Evolutionary conservation across 2,113 vertebrate genomes (phyloP), one percentile per base, ranked within the genome.

Genomic region (Channa argus): DNA sequence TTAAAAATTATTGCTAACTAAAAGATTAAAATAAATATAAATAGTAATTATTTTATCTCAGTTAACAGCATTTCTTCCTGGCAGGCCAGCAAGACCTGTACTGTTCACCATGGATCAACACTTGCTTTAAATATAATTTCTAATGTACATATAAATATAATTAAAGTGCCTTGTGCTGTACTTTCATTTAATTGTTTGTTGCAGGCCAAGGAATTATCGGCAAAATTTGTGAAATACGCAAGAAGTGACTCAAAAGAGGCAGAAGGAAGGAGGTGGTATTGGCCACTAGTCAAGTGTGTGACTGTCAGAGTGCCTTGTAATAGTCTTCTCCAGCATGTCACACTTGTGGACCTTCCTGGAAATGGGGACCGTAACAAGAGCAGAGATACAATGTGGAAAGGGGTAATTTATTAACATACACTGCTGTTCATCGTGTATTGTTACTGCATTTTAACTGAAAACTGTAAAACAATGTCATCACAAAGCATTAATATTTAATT

Each of bases 311-410:
- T 91, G 34, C 89, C 85, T 0, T 3, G 44, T 1, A 74, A 53
- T 13, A 45, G 60, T 1, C 37, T 86, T 58, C 87, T 85, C 0
- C 63, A 69, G 63, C 68, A 84, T 8, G 61, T 90, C 63, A 86
- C 81, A 54, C 38, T 87, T 39, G 86, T 89, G 67, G 89, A 91
- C 37, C 77, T 91, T 82, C 88, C 88, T 74, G 90, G 88, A 75
- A 87, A 38, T 66, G 88, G 90, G 3, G 86, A 91, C 38, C 14
- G 70, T 24, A 90, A 91, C 74, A 87, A 86, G 36, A 81, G 70
- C 14, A 63, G 88, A 75, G 69, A 89, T 50, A 4, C 72, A 4
- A 89, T 87, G 85, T 91, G 88, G 86, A 85, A 86, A 84, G 3
- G 0, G 69, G 85, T 89, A 54, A 71, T 38, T 71, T 1, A 49